A percentile compares a stretch with the other conserved stretches of the same genome.
These are phyloP conservation scores for Brachionus asplanchnoidis DNA, from an alignment of 1,140 invertebrate genomes.

Conservation along the genomic window DNA sequence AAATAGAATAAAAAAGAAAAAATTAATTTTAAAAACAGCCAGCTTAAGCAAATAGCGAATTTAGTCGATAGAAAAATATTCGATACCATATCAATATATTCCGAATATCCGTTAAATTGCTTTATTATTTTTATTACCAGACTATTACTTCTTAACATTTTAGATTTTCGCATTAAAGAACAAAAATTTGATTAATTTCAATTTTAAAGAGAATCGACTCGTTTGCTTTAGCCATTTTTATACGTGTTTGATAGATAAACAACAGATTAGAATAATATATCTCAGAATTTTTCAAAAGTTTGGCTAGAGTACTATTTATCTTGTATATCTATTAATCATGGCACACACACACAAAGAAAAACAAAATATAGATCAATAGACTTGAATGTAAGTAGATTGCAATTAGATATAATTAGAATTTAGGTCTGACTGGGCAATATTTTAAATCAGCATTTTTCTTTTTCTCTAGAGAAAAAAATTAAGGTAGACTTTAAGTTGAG, in stretches of 20 bases:
- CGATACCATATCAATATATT: neutral
- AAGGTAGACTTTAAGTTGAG: neutral
- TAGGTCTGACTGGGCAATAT: neutral
- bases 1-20: neutral
- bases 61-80: neutral
- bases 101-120: neutral
- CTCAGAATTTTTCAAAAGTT: neutral
- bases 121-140: constrained; percentile 25
- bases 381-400: neutral
- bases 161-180: neutral
- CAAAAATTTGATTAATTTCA: constrained; percentile 30
- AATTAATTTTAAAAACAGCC: constrained; percentile 10
- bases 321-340: constrained; percentile 1
- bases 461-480: neutral
- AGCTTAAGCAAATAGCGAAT: neutral
- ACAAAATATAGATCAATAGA: constrained; percentile 1
- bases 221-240: neutral
- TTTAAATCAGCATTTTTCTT: neutral
- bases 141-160: constrained; percentile 32
- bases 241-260: constrained; percentile 36
- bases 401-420: constrained; percentile 40
- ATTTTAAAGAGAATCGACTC: neutral
- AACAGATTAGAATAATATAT: constrained; percentile 39
- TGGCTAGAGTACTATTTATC: constrained; percentile 20
- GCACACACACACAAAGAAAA: neutral